Conservation (phyloP, 2,888 invertebrate species). For the Luperina testacea region DNA sequence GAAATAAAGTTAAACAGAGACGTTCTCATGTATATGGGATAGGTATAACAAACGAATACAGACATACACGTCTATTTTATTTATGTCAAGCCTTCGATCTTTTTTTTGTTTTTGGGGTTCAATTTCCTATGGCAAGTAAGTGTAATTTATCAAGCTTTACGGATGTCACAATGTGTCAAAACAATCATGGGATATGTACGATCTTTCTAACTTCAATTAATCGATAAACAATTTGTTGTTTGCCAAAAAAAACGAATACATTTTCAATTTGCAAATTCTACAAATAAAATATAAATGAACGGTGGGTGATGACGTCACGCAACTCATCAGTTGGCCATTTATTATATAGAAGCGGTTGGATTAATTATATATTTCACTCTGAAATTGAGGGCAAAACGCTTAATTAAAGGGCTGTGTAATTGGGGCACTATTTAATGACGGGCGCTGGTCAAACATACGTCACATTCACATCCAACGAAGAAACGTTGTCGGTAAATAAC, state of each 20-base stretch:
- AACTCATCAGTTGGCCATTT: constrained; percentile 62
- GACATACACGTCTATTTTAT: background rate
- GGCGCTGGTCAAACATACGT: constrained; percentile 38
- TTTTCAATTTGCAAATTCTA: constrained; percentile 9
- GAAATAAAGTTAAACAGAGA: background rate
- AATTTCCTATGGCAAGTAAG: constrained; percentile 9
- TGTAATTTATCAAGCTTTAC: background rate
- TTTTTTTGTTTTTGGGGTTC: constrained; percentile 1
- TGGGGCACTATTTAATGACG: constrained; percentile 65
- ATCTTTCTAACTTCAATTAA: background rate
- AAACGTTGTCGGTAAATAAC: constrained; percentile 13
- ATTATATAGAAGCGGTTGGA: constrained; percentile 46
- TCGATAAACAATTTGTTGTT: background rate
- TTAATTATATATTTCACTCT: constrained; percentile 68
- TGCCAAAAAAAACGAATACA: background rate
- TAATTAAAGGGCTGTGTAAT: constrained; percentile 72
- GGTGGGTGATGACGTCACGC: constrained; percentile 37
- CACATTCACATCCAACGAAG: background rate
- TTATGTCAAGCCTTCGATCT: background rate
- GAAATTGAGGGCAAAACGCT: constrained; percentile 60
- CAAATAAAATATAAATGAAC: background rate
- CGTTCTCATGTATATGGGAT: constrained; percentile 2
- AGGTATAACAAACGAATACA: constrained; percentile 9
- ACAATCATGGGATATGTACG: constrained; percentile 3
- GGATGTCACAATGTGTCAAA: background rate